phyloP scores from a whole-genome alignment of 2,888 invertebrate genomes.

The Athalia cordata region DNA sequence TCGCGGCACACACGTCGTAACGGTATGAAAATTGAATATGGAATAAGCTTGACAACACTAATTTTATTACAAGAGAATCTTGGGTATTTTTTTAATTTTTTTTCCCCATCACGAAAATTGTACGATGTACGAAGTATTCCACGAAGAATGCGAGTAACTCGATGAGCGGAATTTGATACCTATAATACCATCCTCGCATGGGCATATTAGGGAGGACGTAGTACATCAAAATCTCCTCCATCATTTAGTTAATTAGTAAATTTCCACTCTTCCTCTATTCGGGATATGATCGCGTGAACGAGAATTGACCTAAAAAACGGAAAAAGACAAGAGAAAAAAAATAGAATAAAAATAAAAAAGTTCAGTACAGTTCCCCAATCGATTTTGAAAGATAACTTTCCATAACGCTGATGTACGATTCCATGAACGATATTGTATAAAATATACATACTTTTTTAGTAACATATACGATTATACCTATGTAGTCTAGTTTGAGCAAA shows the following conservation, averaged over 20 bases:
- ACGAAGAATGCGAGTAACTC: too few species aligned
- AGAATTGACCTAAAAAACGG: neutral
- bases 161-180: constrained; percentile 7
- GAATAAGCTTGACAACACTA: too few species aligned
- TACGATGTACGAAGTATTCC: too few species aligned
- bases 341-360: too few species aligned
- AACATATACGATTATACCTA: neutral
- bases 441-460: neutral
- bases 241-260: constrained; percentile 16
- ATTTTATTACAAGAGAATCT: too few species aligned
- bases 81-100: neutral
- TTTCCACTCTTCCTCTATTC: neutral
- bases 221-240: neutral
- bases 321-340: too few species aligned
- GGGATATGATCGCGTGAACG: too few species aligned
- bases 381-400: constrained; percentile 28
- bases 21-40: too few species aligned
- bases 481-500: neutral
- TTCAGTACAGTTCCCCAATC: neutral
- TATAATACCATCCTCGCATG: neutral
- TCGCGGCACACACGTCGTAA: too few species aligned
- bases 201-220: neutral
- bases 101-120: neutral
- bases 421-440: neutral
- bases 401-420: constrained; percentile 11